A percentile compares a stretch with the other conserved stretches of the same genome.
phyloP scores from a whole-genome alignment of 2,113 vertebrate genomes.

The Opisthocomus hoazin region DNA sequence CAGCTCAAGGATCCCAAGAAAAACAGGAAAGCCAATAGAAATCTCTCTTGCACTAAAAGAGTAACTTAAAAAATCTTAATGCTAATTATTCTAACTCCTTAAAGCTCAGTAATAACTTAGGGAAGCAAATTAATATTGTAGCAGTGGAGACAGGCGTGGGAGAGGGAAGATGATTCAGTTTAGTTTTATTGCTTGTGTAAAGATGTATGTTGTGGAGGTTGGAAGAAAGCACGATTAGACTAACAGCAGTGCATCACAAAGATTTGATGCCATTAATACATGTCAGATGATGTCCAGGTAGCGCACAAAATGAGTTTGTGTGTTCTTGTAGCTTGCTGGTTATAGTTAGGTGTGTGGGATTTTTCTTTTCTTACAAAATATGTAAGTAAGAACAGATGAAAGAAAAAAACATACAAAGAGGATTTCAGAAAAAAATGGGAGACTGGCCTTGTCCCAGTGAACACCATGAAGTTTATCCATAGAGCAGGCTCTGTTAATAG shows the following conservation, averaged over 20 bases:
- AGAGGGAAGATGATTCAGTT: background rate
- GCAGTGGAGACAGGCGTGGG: background rate
- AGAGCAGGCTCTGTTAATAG: background rate
- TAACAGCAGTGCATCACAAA: background rate
- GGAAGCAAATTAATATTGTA: background rate
- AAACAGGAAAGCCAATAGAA: constrained; percentile 9
- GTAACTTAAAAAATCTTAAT: background rate
- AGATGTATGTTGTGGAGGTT: background rate
- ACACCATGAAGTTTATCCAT: background rate
- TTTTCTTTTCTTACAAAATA: background rate
- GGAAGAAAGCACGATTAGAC: background rate
- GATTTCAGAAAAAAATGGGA: background rate
- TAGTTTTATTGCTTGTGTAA: background rate
- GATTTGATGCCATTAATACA: background rate
- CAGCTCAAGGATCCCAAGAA: background rate
- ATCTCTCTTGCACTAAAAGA: background rate
- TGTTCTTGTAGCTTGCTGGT: background rate
- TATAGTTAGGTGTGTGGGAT: background rate
- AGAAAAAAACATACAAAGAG: background rate
- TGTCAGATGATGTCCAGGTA: background rate
- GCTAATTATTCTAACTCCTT: background rate
- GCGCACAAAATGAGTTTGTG: background rate
- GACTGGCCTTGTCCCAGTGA: background rate
- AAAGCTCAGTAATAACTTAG: too few relatives aligned
- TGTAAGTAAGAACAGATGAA: background rate